A percentile compares a stretch with the other conserved stretches of the same genome.
These are phyloP conservation scores for Heliconius hortense DNA, from an alignment of 2,888 invertebrate species.

Conservation along the genomic window DNA sequence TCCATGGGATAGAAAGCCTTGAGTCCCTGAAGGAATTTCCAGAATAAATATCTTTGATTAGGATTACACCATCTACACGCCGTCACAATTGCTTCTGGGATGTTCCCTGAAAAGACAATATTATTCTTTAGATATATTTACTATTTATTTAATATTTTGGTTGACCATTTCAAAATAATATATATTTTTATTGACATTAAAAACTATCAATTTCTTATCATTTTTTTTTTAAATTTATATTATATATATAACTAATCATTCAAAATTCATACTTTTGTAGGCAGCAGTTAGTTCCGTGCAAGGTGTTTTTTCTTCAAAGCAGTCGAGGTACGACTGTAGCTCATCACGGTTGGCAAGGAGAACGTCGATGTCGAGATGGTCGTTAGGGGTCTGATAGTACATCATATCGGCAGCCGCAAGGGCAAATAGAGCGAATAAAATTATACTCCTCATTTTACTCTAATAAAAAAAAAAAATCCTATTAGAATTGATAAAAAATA, in stretches of 20 bases:
- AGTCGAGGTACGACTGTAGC: constrained; percentile 50
- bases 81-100: constrained; percentile 36
- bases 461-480: not conserved
- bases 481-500: not conserved
- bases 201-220: not conserved
- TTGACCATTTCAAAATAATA: not conserved
- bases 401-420: constrained; percentile 47
- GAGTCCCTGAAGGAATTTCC: constrained; percentile 20
- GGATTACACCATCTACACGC: constrained; percentile 79
- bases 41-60: constrained; percentile 8
- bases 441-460: constrained; percentile 16
- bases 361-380: constrained; percentile 56
- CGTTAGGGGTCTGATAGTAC: constrained; percentile 55
- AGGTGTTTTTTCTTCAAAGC: constrained; percentile 52
- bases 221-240: too few species aligned
- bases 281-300: constrained; percentile 49
- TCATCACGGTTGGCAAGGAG: constrained; percentile 46
- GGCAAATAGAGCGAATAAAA: constrained; percentile 40
- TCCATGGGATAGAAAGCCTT: constrained; percentile 16
- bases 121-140: not conserved
- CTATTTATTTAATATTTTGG: not conserved
- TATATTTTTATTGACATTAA: not conserved
- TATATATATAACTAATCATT: not conserved
- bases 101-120: constrained; percentile 30
- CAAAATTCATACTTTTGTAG: constrained; percentile 55